Conservation (phyloP, 1,140 invertebrate species). For the Berghia stephanieae region DNA sequence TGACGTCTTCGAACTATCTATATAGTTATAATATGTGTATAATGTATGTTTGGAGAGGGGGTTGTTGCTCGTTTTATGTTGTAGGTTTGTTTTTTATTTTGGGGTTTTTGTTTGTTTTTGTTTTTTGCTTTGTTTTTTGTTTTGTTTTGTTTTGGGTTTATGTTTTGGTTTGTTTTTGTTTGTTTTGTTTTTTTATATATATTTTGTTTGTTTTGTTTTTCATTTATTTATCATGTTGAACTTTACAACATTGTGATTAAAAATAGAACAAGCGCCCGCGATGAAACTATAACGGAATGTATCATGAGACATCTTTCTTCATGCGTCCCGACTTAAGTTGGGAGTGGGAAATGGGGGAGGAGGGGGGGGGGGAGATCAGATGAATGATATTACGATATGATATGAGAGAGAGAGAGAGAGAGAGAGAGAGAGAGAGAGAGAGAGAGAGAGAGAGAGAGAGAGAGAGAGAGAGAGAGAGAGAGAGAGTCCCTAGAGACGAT, state of each 20-base stretch:
- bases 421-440: background rate
- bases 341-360: background rate
- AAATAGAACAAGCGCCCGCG: too few relatives aligned
- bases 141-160: too few relatives aligned
- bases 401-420: background rate
- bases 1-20: too few relatives aligned
- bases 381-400: background rate
- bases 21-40: too few relatives aligned
- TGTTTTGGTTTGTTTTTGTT: background rate
- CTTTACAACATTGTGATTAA: too few relatives aligned
- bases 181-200: background rate
- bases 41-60: too few relatives aligned
- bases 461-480: background rate
- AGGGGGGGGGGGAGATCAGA: background rate
- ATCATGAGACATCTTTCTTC: background rate
- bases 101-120: too few relatives aligned
- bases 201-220: background rate
- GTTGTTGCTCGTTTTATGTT: too few relatives aligned
- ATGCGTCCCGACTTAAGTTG: background rate
- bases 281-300: too few relatives aligned
- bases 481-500: background rate
- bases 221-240: background rate
- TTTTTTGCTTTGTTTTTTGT: too few relatives aligned
- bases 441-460: conserved; percentile 11
- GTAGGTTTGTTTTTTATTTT: too few relatives aligned